Conservation (phyloP, 1,140 invertebrate genomes). For the Hylyphantes graminicola region DNA sequence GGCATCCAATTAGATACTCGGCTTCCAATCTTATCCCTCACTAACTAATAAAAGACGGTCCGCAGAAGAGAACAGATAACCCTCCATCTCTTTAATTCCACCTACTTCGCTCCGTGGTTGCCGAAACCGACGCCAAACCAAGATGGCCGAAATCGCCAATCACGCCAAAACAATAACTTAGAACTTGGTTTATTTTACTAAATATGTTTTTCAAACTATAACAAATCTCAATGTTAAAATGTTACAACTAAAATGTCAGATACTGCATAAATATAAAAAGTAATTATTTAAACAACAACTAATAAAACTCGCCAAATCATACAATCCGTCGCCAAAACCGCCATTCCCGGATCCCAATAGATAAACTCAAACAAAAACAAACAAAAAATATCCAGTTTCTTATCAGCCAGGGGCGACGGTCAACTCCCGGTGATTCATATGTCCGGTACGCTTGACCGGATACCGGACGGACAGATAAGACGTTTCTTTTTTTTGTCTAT, state of each 20-base stretch:
- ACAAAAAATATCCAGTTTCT: no score
- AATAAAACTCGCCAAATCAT: no score
- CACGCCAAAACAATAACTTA: no score
- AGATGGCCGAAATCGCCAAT: not conserved
- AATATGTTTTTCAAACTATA: no score
- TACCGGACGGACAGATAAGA: slow-evolving; percentile 48
- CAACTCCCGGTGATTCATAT: slow-evolving; percentile 58
- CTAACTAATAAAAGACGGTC: slow-evolving; percentile 58
- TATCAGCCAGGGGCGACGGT: slow-evolving; percentile 16
- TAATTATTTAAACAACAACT: no score
- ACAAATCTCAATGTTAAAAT: no score
- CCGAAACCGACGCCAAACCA: slow-evolving; percentile 40
- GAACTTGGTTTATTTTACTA: no score
- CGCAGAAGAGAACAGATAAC: slow-evolving; percentile 44
- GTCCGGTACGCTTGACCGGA: slow-evolving; percentile 59
- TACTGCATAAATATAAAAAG: no score
- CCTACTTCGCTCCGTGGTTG: slow-evolving; percentile 39
- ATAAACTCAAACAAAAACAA: no score
- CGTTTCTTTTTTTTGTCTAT: slow-evolving; percentile 20
- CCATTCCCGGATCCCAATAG: no score
- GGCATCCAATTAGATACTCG: slow-evolving; percentile 60
- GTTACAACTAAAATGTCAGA: no score
- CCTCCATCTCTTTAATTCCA: slow-evolving; percentile 30
- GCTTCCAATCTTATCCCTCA: slow-evolving; percentile 61
- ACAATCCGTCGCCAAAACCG: no score